Evolutionary conservation across 30 jellyfish, hydroid and myxozoan genomes (phyloP).

Genomic region (Cassiopea xamachana): DNA sequence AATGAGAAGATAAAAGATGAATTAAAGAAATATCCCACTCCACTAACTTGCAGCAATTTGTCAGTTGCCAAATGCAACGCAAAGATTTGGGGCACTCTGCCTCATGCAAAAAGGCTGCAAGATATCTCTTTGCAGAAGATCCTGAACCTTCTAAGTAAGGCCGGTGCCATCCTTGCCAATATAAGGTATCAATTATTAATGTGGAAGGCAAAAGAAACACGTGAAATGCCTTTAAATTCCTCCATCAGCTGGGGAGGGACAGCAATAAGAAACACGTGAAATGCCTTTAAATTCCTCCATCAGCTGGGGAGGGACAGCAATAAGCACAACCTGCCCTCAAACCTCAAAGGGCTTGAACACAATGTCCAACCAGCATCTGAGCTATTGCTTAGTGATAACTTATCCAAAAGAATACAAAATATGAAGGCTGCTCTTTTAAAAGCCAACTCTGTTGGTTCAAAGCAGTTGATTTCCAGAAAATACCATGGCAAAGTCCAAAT

Average conservation of each 20-base stretch:
- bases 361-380: conserved; percentile 29
- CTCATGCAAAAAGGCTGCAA: background rate
- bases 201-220: background rate
- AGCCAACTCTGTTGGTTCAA: background rate
- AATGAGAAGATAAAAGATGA: conserved; percentile 7
- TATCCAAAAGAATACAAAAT: conserved; percentile 27
- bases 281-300: conserved; percentile 2
- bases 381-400: conserved; percentile 28
- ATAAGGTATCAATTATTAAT: background rate
- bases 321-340: conserved; percentile 14
- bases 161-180: background rate
- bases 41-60: background rate
- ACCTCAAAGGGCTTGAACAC: conserved; percentile 12
- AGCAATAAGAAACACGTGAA: conserved; percentile 10
- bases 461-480: background rate
- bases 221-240: background rate
- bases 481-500: background rate
- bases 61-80: conserved; percentile 29
- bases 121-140: background rate
- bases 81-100: conserved; percentile 25
- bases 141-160: background rate
- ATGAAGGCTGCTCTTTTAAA: conserved; percentile 9
- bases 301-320: conserved; percentile 13
- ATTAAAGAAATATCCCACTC: background rate
- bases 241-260: background rate